Conservation (phyloP, 2,888 invertebrate species). For the Pseudoips prasinana region DNA sequence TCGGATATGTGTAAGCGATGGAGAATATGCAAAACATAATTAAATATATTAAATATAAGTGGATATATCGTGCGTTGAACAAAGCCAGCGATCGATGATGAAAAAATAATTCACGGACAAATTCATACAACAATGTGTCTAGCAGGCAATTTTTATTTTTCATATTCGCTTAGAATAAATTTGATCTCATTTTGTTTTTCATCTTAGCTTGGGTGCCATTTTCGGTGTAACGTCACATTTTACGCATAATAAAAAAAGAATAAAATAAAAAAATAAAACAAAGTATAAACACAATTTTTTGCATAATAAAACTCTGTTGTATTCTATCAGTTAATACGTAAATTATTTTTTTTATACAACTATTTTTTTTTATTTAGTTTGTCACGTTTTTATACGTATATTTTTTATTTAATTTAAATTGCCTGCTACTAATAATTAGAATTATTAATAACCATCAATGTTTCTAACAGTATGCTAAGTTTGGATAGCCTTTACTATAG, state of each 20-base stretch:
- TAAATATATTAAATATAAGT: conserved; percentile 43
- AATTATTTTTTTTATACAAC: conserved; percentile 32
- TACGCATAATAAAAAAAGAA: conserved; percentile 59
- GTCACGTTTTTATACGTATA: conserved; percentile 36
- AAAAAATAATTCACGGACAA: conserved; percentile 51
- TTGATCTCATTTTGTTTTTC: conserved; percentile 72
- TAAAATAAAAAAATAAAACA: conserved; percentile 20
- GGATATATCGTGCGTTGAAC: conserved; percentile 58
- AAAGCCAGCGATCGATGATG: conserved; percentile 49
- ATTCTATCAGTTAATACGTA: conserved; percentile 34
- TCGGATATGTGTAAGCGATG: conserved; percentile 30
- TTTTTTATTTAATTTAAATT: conserved; percentile 50
- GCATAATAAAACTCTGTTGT: conserved; percentile 67
- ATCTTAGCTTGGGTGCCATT: conserved; percentile 70
- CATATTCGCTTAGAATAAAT: conserved; percentile 44
- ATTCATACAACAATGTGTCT: conserved; percentile 33
- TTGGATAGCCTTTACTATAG: conserved; percentile 81
- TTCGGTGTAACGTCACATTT: conserved; percentile 44
- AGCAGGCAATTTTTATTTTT: conserved; percentile 71
- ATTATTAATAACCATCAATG: conserved; percentile 43
- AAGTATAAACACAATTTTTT: conserved; percentile 36
- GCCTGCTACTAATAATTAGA: conserved; percentile 66
- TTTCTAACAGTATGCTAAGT: conserved; percentile 78
- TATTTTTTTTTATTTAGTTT: conserved; percentile 30
- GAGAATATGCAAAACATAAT: conserved; percentile 31